Base-by-base conservation (phyloP, 2,113 vertebrate species). In the Odontesthes bonariensis region DNA sequence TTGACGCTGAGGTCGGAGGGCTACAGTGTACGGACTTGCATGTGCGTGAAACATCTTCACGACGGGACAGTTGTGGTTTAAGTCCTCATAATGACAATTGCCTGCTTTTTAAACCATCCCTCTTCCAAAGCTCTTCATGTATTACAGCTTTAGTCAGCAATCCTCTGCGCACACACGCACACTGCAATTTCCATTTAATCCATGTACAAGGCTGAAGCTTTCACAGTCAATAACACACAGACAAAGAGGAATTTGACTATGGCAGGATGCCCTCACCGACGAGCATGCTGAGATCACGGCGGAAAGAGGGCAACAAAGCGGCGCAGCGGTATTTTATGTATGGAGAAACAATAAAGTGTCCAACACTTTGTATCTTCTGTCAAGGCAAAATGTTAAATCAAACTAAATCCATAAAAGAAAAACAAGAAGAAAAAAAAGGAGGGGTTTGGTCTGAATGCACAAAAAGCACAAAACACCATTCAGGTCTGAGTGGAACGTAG, bases 181-280 rank as follows among this genome's bases (percentile, higher is more conserved):
- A 60, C 19, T 85, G 82, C 86, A 79, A 90, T 91, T 89, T 88
- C 77, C 71, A 89, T 90, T 91, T 92, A 92, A 91, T 88, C 88
- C 83, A 81, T 77, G 85, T 82, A 88, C 88, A 83, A 87, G 86
- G 78, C 83, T 79, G 80, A 68, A 76, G 75, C 65, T 49, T 88
- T 87, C 87, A 84, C 88, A 81, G 84, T 83, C 89, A 93, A 93
- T 88, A 84, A 85, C 84, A 77, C 46, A 64, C 85, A 89, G 75
- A 89, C 91, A 91, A 92, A 92, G 77, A 73, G 42, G 83, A 90
- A 88, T 91, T 79, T 90, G 78, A 85, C 79, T 82, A 69, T 62
- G 75, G 72, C 75, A 86, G 79, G 70, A 83, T 73, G 77, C 62
- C 84, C 82, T 79, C 33, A 22, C 55, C 31, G 67, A 85, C 85